Conservation (phyloP, 2,113 vertebrate genomes). For the Dasyprocta punctata region DNA sequence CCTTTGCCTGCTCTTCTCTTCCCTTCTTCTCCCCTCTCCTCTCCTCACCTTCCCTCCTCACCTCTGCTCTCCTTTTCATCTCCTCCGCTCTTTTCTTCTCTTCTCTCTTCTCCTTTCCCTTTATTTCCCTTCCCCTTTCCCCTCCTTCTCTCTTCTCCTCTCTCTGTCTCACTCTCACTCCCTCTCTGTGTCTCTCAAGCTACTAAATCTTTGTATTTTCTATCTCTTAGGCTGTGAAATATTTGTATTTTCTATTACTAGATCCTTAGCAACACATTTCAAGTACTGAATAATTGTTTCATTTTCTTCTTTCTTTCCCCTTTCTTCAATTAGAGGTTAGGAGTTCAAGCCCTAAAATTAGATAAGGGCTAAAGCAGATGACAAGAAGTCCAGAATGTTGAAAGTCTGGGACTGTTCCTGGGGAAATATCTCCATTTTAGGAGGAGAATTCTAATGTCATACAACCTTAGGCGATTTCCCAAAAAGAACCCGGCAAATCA, state of each 20-base stretch:
- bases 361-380: neutral
- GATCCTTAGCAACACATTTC: neutral
- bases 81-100: no score
- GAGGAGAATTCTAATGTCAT: constrained; percentile 20
- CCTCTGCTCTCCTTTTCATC: neutral
- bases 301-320: neutral
- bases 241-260: neutral
- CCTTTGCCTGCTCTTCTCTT: neutral
- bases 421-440: neutral
- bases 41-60: neutral
- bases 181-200: neutral
- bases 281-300: neutral
- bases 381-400: neutral
- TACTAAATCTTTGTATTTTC: neutral
- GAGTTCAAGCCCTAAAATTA: neutral
- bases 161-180: neutral
- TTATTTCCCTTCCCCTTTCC: no score
- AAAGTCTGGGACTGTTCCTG: neutral
- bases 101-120: neutral
- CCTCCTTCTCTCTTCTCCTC: neutral
- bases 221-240: neutral
- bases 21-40: no score
- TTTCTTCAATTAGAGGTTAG: constrained; percentile 31
- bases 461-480: neutral
- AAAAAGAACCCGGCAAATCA: neutral